These are phyloP conservation scores for Gadus macrocephalus DNA, from an alignment of 2,113 vertebrate species.

Conservation along the genomic window DNA sequence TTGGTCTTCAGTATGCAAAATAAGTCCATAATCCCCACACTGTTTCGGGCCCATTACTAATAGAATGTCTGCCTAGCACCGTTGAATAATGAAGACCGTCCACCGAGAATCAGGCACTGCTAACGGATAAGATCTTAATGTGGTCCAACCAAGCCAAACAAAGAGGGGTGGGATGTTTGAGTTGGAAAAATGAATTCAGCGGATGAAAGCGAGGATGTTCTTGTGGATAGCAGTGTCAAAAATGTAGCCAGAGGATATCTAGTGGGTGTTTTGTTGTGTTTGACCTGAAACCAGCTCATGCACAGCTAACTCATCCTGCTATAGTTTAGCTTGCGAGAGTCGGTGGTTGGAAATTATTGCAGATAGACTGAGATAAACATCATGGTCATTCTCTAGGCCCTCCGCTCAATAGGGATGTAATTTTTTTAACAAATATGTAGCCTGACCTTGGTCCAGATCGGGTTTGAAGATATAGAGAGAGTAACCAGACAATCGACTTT, in stretches of 20 bases:
- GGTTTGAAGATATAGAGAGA: no score
- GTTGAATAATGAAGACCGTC: conserved; percentile 54
- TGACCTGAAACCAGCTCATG: conserved; percentile 9
- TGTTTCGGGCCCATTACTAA: conserved; percentile 41
- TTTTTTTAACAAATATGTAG: no score
- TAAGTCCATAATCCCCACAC: conserved; percentile 34
- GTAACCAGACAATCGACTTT: no score
- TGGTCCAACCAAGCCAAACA: conserved; percentile 52
- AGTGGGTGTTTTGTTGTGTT: background rate
- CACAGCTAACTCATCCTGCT: background rate
- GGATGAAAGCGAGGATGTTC: conserved; percentile 18
- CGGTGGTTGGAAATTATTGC: no score
- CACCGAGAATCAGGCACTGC: conserved; percentile 31
- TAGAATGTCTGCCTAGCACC: conserved; percentile 47
- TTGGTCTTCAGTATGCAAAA: conserved; percentile 29
- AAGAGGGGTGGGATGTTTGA: conserved; percentile 35
- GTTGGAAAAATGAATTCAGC: conserved; percentile 27
- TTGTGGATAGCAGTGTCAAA: conserved; percentile 9
- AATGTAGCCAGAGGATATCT: conserved; percentile 3
- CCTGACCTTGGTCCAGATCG: no score
- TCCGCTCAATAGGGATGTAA: no score
- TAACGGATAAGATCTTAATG: conserved; percentile 55
- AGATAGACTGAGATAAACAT: no score
- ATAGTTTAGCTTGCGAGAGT: background rate
- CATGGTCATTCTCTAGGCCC: no score